Evolutionary conservation across 2,888 invertebrate genomes (phyloP).

Genomic region (Diaperis boleti): DNA sequence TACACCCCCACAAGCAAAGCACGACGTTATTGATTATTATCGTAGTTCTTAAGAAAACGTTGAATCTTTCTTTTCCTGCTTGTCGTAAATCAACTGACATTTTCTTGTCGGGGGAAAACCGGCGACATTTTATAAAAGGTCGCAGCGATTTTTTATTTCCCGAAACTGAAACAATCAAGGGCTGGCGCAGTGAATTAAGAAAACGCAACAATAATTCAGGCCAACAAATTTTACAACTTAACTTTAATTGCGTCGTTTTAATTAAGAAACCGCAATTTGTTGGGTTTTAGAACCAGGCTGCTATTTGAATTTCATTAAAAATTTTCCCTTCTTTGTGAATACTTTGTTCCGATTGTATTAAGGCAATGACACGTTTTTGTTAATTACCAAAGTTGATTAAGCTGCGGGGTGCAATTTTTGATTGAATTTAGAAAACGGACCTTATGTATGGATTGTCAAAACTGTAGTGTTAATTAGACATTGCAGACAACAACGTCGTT

Average conservation of each 20-base stretch:
- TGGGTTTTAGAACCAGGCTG: slow-evolving; percentile 17
- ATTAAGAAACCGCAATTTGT: slow-evolving; percentile 44
- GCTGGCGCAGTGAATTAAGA: slow-evolving; percentile 1
- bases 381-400: slow-evolving; percentile 8
- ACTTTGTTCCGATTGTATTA: slow-evolving; percentile 14
- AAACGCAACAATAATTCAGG: slow-evolving; percentile 40
- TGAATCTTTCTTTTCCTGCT: slow-evolving; percentile 1
- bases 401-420: not conserved
- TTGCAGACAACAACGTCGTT: slow-evolving; percentile 27
- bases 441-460: slow-evolving; percentile 23
- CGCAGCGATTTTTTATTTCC: slow-evolving; percentile 20
- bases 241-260: slow-evolving; percentile 45
- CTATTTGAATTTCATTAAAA: slow-evolving; percentile 44
- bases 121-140: slow-evolving; percentile 36
- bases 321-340: slow-evolving; percentile 31
- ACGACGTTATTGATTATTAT: slow-evolving; percentile 46
- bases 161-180: slow-evolving; percentile 8
- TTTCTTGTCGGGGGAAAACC: slow-evolving; percentile 25
- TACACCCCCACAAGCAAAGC: slow-evolving; percentile 39
- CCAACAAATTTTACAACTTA: slow-evolving; percentile 41
- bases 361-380: slow-evolving; percentile 14
- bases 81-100: slow-evolving; percentile 37
- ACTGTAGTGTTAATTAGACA: slow-evolving; percentile 31
- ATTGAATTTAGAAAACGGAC: not conserved
- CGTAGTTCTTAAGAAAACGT: slow-evolving; percentile 28